Percentiles rank a stretch among this genome's conserved stretches.
phyloP scores from a whole-genome alignment of 2,888 invertebrate genomes.

The Hyles lineata region DNA sequence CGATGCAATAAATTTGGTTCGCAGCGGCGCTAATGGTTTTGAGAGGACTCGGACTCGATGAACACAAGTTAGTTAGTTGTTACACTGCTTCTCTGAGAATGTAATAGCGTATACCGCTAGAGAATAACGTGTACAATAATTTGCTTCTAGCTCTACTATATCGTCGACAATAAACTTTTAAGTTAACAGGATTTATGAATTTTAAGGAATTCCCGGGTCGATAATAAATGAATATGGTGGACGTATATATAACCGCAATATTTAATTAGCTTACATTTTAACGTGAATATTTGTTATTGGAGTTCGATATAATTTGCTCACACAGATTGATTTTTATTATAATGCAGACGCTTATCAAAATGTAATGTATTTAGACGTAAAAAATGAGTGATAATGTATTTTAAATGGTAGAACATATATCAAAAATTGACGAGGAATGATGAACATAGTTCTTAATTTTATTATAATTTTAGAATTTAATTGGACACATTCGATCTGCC shows the following conservation, averaged over 20 bases:
- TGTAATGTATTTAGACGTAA: not conserved
- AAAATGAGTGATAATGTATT: not conserved
- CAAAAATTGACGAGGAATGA: not conserved
- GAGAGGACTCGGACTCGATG: not conserved
- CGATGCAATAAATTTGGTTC: not conserved
- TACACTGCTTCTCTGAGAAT: conserved; percentile 17
- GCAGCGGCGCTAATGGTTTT: not conserved
- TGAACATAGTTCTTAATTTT: not conserved
- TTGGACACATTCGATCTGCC: not conserved
- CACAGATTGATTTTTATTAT: not conserved
- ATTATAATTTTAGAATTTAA: not conserved
- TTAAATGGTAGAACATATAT: not conserved
- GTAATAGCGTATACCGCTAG: conserved; percentile 10
- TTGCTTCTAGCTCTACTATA: conserved; percentile 20
- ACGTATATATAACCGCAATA: not conserved
- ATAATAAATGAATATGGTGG: not conserved
- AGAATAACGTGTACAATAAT: conserved; percentile 17
- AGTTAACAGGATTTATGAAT: conserved; percentile 9
- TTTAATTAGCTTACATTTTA: conserved; percentile 12
- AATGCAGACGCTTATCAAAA: not conserved
- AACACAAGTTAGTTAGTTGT: conserved; percentile 3
- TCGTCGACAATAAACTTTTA: conserved; percentile 23
- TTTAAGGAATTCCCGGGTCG: conserved; percentile 31
- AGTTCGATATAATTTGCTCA: not conserved
- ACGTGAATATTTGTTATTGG: not conserved